phyloP scores from a whole-genome alignment of 2,113 vertebrate species.

The Cygnus atratus region DNA sequence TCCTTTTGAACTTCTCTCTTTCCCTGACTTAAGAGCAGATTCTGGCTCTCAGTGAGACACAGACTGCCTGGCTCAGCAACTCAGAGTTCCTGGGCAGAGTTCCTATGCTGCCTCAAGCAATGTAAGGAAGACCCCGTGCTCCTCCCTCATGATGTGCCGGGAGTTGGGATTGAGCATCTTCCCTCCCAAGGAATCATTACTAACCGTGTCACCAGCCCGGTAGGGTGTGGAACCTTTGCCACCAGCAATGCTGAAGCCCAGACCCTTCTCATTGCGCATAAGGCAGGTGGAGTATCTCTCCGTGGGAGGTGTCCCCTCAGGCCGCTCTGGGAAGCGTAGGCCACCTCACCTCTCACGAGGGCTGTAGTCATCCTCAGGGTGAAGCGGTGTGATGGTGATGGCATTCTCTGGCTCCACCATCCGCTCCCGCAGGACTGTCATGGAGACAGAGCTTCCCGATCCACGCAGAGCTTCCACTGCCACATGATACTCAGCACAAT shows the following conservation, averaged over 20 bases:
- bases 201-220: slow-evolving; percentile 88
- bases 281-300: slow-evolving; percentile 85
- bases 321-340: slow-evolving; percentile 75
- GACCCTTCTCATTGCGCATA: slow-evolving; percentile 90
- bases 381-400: slow-evolving; percentile 89
- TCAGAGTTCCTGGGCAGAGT: neutral
- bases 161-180: accelerated
- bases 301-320: neutral
- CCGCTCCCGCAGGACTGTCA: slow-evolving; percentile 89
- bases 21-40: neutral
- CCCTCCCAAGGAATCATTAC: neutral
- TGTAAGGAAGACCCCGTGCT: accelerated
- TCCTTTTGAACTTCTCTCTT: neutral
- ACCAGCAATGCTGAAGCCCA: slow-evolving; percentile 97
- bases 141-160: neutral
- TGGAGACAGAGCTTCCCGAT: slow-evolving; percentile 85
- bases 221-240: slow-evolving; percentile 94
- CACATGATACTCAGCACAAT: slow-evolving; percentile 89
- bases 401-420: slow-evolving; percentile 98
- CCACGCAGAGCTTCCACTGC: slow-evolving; percentile 93
- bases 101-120: neutral
- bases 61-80: neutral
- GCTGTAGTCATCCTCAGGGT: slow-evolving; percentile 93
- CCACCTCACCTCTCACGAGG: slow-evolving; percentile 85
- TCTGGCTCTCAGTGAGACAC: neutral